Conservation (phyloP, 2,113 vertebrate genomes). For the Plectropomus leopardus region DNA sequence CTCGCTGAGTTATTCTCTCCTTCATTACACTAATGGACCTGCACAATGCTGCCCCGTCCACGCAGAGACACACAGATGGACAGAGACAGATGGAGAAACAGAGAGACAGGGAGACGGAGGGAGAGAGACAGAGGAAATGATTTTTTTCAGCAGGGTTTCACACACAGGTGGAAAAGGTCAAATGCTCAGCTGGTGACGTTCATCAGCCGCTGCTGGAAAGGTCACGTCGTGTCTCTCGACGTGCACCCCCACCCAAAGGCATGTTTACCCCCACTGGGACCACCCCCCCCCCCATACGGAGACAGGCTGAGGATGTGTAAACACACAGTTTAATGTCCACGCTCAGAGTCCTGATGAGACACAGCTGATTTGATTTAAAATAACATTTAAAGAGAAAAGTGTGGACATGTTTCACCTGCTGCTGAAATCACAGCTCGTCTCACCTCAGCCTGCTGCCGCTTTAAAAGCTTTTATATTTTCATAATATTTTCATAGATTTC, state of each 20-base stretch:
- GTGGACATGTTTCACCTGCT: conserved; percentile 21
- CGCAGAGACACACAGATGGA: not conserved
- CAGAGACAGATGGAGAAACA: not conserved
- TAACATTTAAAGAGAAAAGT: not conserved
- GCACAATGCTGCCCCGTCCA: conserved; percentile 14
- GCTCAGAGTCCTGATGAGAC: conserved; percentile 18
- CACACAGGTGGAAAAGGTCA: conserved; percentile 78
- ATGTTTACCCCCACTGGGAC: conserved; percentile 57
- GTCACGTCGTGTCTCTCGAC: conserved; percentile 70
- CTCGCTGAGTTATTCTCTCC: conserved; percentile 48
- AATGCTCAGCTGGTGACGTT: conserved; percentile 78
- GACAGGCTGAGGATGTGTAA: conserved; percentile 8
- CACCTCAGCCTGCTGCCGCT: too few species aligned
- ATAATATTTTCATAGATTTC: too few species aligned
- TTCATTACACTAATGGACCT: conserved; percentile 66
- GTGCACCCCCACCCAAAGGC: conserved; percentile 60
- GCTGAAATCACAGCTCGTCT: too few species aligned
- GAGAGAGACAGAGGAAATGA: conserved; percentile 29
- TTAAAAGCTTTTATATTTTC: too few species aligned
- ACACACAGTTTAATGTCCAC: conserved; percentile 23
- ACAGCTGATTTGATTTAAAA: conserved; percentile 7
- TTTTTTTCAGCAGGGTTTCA: conserved; percentile 66
- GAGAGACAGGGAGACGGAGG: not conserved
- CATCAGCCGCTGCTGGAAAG: conserved; percentile 72
- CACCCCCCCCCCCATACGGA: conserved; percentile 29